phyloP scores from a whole-genome alignment of 2,797 vertebrate genomes.

The Artibeus jamaicensis region DNA sequence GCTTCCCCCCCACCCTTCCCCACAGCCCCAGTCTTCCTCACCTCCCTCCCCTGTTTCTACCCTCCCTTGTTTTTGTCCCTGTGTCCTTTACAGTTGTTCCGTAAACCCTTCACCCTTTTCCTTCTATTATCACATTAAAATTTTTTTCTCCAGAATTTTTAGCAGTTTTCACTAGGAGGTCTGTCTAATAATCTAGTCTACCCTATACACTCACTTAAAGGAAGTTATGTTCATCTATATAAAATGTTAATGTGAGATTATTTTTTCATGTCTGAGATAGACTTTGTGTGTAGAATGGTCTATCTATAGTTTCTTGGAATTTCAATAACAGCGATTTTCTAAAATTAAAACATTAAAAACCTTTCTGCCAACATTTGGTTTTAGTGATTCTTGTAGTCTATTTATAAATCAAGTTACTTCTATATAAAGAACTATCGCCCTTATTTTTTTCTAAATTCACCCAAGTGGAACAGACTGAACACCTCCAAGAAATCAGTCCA shows the following conservation, averaged over 20 bases:
- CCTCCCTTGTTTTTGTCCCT: no score
- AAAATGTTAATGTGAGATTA: neutral
- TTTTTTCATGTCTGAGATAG: neutral
- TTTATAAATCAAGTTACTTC: neutral
- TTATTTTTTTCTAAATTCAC: slow-evolving; percentile 19
- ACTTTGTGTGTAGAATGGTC: neutral
- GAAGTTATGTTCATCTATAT: neutral
- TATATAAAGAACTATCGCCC: neutral
- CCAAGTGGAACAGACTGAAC: neutral
- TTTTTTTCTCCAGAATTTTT: neutral
- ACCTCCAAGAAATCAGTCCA: neutral
- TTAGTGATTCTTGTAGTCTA: neutral
- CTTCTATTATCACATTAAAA: neutral
- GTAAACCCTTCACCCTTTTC: no score
- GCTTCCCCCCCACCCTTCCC: no score
- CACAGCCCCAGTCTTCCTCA: no score
- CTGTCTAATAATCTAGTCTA: neutral
- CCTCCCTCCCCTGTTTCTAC: no score
- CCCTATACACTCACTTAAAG: neutral
- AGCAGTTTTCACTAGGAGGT: neutral
- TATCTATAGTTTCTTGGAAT: neutral
- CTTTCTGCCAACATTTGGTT: neutral
- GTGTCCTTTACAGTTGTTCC: no score
- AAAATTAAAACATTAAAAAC: slow-evolving; percentile 2
- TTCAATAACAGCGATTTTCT: neutral